Conservation (phyloP, 2,113 vertebrate genomes). For the Lathamus discolor region DNA sequence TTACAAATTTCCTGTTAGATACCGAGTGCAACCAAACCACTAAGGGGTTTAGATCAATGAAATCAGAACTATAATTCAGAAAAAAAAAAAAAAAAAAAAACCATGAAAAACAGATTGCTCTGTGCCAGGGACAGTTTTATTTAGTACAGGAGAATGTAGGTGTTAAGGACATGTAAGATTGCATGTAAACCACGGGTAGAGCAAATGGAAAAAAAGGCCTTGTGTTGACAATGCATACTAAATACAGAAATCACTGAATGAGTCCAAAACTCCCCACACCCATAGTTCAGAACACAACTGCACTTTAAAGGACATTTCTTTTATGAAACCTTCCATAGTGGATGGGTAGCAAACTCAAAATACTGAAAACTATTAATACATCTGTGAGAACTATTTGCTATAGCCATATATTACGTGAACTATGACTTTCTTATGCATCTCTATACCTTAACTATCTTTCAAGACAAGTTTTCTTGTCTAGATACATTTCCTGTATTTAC, state of each 20-base stretch:
- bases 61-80: not conserved
- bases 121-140: not conserved
- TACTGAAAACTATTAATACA: not conserved
- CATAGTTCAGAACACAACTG: not conserved
- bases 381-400: not conserved
- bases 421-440: not conserved
- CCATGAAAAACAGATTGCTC: not conserved
- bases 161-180: not conserved
- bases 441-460: not conserved
- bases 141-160: not conserved
- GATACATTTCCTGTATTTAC: not conserved
- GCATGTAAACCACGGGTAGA: not conserved
- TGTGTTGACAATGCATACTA: not conserved
- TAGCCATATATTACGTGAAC: not conserved
- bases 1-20: not conserved
- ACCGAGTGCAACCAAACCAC: not conserved
- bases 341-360: not conserved
- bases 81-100: not conserved
- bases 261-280: not conserved
- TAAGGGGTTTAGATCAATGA: not conserved
- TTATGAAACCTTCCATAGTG: not conserved
- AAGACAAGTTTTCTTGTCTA: not conserved
- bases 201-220: not conserved
- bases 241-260: not conserved
- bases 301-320: not conserved